Percentiles rank a stretch among this genome's conserved stretches.
Evolutionary conservation across 2,113 vertebrate genomes (phyloP).

Genomic region (Lanius collurio): DNA sequence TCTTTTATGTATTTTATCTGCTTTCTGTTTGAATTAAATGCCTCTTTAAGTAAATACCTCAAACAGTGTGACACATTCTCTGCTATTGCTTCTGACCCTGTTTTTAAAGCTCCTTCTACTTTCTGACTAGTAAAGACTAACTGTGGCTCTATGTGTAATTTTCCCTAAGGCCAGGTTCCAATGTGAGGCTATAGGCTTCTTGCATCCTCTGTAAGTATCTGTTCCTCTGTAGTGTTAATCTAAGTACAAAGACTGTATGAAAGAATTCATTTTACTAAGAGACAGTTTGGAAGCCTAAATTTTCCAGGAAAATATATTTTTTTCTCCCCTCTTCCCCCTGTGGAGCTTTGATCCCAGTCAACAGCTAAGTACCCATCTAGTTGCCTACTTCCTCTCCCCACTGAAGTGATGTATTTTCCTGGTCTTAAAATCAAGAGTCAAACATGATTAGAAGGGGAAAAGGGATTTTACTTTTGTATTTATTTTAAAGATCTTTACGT

Average conservation of each 20-base stretch:
- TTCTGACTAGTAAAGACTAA: background rate
- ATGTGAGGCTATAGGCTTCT: background rate
- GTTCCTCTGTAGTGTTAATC: background rate
- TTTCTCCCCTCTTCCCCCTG: background rate
- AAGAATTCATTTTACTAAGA: background rate
- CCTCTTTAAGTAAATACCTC: background rate
- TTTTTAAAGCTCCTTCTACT: background rate
- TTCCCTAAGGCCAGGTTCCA: background rate
- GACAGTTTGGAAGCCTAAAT: background rate
- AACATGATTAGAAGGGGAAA: too few species aligned
- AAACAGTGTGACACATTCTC: background rate
- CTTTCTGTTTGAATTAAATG: background rate
- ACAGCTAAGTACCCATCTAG: background rate
- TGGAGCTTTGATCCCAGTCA: fast-evolving
- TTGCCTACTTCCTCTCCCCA: background rate
- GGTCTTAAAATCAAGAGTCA: too few species aligned
- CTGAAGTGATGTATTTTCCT: background rate
- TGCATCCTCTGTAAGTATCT: background rate
- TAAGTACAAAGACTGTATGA: background rate
- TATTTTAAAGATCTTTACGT: too few species aligned
- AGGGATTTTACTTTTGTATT: too few species aligned
- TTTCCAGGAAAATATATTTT: background rate
- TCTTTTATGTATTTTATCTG: background rate
- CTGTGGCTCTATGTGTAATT: background rate
- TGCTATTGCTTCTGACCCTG: background rate